These are phyloP conservation scores for Cecropterus lyciades DNA, from an alignment of 1,140 invertebrate species.

Conservation along the genomic window DNA sequence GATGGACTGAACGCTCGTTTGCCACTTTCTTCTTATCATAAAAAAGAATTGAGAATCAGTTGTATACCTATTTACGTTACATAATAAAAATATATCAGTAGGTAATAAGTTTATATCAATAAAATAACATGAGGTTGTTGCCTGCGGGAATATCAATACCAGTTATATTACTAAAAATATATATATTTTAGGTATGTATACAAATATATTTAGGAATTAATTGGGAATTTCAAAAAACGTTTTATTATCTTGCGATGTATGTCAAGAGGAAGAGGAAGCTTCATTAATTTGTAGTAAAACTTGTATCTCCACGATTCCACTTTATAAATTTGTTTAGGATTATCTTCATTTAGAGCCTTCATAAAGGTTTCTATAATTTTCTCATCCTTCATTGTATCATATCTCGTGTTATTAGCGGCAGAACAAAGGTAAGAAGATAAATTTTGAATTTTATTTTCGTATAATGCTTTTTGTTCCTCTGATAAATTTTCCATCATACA, in stretches of 20 bases:
- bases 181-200: too few relatives aligned
- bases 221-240: slow-evolving; percentile 64
- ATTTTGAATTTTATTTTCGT: slow-evolving; percentile 55
- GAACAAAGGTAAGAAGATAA: slow-evolving; percentile 60
- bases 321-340: slow-evolving; percentile 68
- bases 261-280: slow-evolving; percentile 64
- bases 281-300: slow-evolving; percentile 73
- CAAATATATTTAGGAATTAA: slow-evolving; percentile 5
- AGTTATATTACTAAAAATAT: too few relatives aligned
- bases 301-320: slow-evolving; percentile 75
- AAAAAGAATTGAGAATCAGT: too few relatives aligned
- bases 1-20: too few relatives aligned
- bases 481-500: slow-evolving; percentile 61
- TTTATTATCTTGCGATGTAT: slow-evolving; percentile 60
- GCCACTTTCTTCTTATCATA: too few relatives aligned
- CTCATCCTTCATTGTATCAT: slow-evolving; percentile 66
- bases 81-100: too few relatives aligned
- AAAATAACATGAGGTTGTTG: too few relatives aligned
- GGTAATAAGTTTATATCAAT: too few relatives aligned
- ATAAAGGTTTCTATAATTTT: slow-evolving; percentile 72
- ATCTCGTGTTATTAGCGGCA: slow-evolving; percentile 48
- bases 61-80: too few relatives aligned
- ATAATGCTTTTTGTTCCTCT: slow-evolving; percentile 65
- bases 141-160: too few relatives aligned
- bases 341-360: slow-evolving; percentile 56